phyloP scores from a whole-genome alignment of 2,113 vertebrate species.

The Miniopterus natalensis region DNA sequence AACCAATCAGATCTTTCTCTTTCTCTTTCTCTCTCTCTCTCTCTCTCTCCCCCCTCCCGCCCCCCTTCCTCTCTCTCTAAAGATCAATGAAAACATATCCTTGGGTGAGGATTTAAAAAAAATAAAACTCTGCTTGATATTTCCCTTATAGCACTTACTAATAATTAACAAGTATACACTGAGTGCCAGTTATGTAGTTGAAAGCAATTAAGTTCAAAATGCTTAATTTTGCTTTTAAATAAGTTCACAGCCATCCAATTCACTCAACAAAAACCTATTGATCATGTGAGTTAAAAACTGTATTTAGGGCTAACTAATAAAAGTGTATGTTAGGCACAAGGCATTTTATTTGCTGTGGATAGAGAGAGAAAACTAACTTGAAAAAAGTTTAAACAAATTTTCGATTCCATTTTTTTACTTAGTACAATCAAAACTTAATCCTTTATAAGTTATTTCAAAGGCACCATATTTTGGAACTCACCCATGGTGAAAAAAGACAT shows the following conservation, averaged over 20 bases:
- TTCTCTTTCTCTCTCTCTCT: too few species aligned
- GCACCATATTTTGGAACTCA: neutral
- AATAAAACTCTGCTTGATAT: neutral
- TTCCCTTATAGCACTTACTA: neutral
- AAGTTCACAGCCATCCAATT: neutral
- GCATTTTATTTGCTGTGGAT: slow-evolving; percentile 38
- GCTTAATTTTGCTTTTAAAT: slow-evolving; percentile 34
- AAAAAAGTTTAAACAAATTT: slow-evolving; percentile 7
- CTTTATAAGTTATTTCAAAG: neutral
- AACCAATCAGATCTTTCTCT: too few species aligned
- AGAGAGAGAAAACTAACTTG: neutral
- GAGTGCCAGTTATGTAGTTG: neutral
- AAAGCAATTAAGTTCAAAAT: slow-evolving; percentile 56
- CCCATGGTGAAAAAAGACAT: neutral
- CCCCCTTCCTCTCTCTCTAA: too few species aligned
- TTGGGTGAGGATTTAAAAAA: too few species aligned
- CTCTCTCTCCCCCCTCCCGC: too few species aligned
- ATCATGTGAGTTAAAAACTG: neutral
- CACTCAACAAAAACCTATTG: neutral
- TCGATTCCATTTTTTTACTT: slow-evolving; percentile 6
- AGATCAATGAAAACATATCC: too few species aligned
- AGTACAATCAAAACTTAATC: slow-evolving; percentile 24
- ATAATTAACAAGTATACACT: neutral
- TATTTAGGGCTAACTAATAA: neutral
- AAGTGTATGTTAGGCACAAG: neutral